Base-by-base conservation (phyloP, 2,113 vertebrate species). In the Anhinga rufa region DNA sequence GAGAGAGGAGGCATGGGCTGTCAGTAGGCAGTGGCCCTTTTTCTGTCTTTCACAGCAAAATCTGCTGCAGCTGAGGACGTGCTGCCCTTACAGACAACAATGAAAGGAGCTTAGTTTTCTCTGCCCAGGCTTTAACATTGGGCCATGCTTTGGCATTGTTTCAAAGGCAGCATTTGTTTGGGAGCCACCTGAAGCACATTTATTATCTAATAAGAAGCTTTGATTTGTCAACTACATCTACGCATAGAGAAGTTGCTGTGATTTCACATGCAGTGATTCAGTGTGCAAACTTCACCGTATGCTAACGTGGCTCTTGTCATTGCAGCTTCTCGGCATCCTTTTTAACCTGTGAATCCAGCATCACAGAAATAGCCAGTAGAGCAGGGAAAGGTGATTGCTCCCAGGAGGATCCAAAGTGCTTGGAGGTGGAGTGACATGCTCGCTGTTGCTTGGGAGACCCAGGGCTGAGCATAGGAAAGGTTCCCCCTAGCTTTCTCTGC, bases 101-200 rank as follows among this genome's bases (percentile, higher is more conserved):
- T 4, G 22, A 72, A 72, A 88, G 40, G 24, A 71, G 42, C 44
- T 69, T n/a, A 36, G 24, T 60, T 79, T 80, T 52, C 46, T 52
- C 42, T 54, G 54, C 46, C n/a, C 14, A 31, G 64, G 29, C 80
- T 86, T 65, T 40, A 71, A 62, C 46, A 13, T 8, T 64, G 44
- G 66, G 51, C 64, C 1, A 2, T 1, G 6, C 44, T 79, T 90
- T 0, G 0, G 82, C 31, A 9, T 81, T 0, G 0, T 83, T 92
- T 49, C 0, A 1, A 70, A 66, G 40, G 68, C 75, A 91, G 38
- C 25, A 1, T 58, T 91, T 62, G 25, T 88, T 44, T 51, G 74
- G 70, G 87, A 91, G 77, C 40, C 64, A 57, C 80, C 58, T 57
- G 86, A 89, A 87, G 55, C 55, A 36, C 6, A 7, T 40, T 72